These are phyloP conservation scores for Campylomormyrus tamandua DNA, from an alignment of 2,113 vertebrate genomes.

Conservation along the genomic window DNA sequence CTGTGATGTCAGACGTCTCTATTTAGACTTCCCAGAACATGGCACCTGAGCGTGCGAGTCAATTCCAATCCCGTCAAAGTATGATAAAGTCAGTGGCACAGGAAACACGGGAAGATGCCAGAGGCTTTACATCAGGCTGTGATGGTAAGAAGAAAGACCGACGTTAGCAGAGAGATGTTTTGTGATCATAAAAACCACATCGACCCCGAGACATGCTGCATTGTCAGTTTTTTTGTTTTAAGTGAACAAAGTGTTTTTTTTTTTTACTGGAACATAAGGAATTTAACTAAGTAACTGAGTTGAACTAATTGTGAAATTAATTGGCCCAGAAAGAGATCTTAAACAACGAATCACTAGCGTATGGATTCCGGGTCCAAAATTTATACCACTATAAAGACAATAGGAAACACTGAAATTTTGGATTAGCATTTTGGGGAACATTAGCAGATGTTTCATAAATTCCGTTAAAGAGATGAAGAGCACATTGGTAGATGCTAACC, in stretches of 20 bases:
- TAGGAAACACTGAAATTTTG: background rate
- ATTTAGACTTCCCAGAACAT: background rate
- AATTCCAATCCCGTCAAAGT: background rate
- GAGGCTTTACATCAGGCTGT: background rate
- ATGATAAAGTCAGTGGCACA: background rate
- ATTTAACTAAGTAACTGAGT: background rate
- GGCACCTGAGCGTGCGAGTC: background rate
- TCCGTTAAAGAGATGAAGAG: background rate
- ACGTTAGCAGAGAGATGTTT: background rate
- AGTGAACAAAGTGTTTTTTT: background rate
- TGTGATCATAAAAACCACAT: background rate
- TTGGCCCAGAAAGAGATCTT: background rate
- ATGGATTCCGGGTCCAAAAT: background rate
- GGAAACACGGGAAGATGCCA: background rate
- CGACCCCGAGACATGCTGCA: background rate
- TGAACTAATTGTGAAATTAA: background rate
- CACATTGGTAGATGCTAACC: background rate
- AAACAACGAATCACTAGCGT: background rate
- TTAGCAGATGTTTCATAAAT: background rate
- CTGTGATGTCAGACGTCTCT: background rate
- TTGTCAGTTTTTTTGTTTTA: background rate
- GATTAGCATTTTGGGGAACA: background rate
- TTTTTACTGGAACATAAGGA: background rate
- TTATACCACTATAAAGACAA: background rate
- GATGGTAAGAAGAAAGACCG: background rate